Percentiles rank a stretch among this genome's conserved stretches.
phyloP scores from a whole-genome alignment of 2,797 vertebrate species.

The Betta splendens region DNA sequence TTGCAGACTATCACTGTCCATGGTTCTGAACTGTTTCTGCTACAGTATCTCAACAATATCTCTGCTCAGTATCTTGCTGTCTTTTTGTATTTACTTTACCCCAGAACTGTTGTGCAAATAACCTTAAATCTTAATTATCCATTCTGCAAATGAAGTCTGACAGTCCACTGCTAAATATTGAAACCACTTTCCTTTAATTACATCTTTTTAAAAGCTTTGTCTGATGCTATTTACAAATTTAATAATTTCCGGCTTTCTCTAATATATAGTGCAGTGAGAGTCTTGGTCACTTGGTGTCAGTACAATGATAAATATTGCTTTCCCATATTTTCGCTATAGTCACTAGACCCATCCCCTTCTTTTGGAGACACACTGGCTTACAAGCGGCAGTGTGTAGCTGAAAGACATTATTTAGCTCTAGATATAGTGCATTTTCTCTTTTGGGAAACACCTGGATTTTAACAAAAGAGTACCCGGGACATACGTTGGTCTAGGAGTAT shows the following conservation, averaged over 20 bases:
- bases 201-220: no score
- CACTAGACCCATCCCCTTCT: conserved; percentile 19
- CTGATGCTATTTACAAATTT: no score
- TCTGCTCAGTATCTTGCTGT: neutral
- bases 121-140: no score
- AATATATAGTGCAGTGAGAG: conserved; percentile 53
- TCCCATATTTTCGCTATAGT: neutral
- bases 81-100: no score
- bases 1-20: neutral
- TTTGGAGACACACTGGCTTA: neutral
- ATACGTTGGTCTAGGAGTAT: no score
- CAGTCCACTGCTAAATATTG: no score
- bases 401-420: neutral
- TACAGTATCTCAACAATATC: no score
- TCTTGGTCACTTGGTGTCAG: conserved; percentile 65
- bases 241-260: no score
- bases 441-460: neutral
- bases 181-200: no score
- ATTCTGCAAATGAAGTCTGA: no score
- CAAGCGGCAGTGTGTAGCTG: neutral
- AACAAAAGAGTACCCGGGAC: neutral
- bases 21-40: conserved; percentile 1
- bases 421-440: neutral
- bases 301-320: conserved; percentile 34
- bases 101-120: no score